These are phyloP conservation scores for Neolamprologus kungweensis DNA, from an alignment of 2,113 vertebrate species.

Conservation along the genomic window DNA sequence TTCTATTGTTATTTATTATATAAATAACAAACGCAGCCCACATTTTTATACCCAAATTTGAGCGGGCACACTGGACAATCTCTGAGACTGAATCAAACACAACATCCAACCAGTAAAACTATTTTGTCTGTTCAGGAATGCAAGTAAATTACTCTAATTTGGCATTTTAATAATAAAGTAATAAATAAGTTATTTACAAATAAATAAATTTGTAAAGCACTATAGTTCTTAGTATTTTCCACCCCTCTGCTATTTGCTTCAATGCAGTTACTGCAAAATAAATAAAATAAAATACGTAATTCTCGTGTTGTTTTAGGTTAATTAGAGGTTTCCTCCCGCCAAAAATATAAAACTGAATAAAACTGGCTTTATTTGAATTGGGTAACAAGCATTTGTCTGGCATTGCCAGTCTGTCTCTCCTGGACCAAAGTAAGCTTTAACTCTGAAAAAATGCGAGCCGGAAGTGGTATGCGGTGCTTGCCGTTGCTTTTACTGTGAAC, in stretches of 20 bases:
- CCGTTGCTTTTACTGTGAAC: slow-evolving; percentile 4
- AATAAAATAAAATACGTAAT: background rate
- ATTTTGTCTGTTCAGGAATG: background rate
- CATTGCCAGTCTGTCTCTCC: background rate
- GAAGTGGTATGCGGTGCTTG: background rate
- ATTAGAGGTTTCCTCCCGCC: background rate
- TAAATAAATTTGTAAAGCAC: background rate
- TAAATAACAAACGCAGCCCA: background rate
- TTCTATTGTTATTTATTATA: background rate
- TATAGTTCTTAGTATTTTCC: background rate
- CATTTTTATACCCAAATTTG: background rate
- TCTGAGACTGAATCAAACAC: background rate
- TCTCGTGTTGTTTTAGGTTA: background rate
- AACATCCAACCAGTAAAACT: background rate
- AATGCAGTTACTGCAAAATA: background rate
- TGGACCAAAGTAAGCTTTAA: slow-evolving; percentile 13
- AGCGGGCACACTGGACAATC: background rate
- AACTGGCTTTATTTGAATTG: background rate
- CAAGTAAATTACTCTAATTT: background rate
- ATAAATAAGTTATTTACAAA: background rate
- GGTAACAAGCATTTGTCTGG: background rate
- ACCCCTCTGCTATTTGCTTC: background rate
- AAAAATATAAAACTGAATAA: background rate
- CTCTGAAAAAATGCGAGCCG: slow-evolving; percentile 5
- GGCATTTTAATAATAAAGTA: background rate